Base-by-base conservation (phyloP, 1,140 invertebrate genomes). In the Bombyx mandarina region DNA sequence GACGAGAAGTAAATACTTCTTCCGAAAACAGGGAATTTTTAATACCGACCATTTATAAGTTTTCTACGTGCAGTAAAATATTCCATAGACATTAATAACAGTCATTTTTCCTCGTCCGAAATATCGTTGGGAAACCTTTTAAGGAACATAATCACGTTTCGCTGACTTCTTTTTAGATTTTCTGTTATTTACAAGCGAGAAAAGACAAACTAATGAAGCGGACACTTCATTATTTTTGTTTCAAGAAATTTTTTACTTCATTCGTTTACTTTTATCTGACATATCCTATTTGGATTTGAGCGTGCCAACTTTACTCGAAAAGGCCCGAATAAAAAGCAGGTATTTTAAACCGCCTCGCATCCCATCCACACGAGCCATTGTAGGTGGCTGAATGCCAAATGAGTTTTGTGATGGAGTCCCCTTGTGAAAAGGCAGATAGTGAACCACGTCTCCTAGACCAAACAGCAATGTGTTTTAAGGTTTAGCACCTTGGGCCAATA, bases 371-470 rank as follows among this genome's bases (percentile, higher is more conserved):
- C 73, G 66, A 72, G 62, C 69, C 71, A 77, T 76, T 78, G 74
- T 80, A 75, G 71, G 76, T 86, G 82, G 82, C 82, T 75, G 79
- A 71, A 83, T 83, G 82, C 82, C 82, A 86, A 86, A 86, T 86
- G 82, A 86, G 77, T 81, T 82, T 83, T 78, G 74, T 77, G 73
- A 81, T 79, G 75, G 76, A 80, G 77, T 76, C 71, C 69, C 67
- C 69, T 72, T 71, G 73, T 79, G 71, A 73, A 77, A 76, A 73
- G 73, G 72, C 71, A 73, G 75, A 76, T 77, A 77, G 75, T 73
- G 65, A 77, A 58, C 70, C 58, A 56, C 62, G 70, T 56, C 56
- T 65, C 57, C 66, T 66, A 62, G 62, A 55, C 67, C 57, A 69
- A 67, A 71, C 58, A 64, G 71, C 26, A 35, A 35, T 35, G 26